Conservation (phyloP, 2,113 vertebrate species). For the Clarias macrocephalus region DNA sequence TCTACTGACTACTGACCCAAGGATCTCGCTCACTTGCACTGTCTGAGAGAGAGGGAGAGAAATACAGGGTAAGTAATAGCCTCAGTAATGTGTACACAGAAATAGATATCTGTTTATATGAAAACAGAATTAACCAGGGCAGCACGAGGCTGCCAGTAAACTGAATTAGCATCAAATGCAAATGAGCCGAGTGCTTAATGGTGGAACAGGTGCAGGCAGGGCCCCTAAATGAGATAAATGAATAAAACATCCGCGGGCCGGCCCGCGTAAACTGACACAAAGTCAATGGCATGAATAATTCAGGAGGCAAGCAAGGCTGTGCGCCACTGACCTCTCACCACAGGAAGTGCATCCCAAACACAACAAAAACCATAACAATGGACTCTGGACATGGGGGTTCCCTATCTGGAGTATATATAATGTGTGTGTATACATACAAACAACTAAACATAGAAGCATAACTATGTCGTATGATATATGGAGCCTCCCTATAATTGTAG, state of each 20-base stretch:
- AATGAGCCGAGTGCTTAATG: slow-evolving; percentile 94
- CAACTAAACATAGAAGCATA: slow-evolving; percentile 21
- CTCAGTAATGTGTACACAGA: slow-evolving; percentile 20
- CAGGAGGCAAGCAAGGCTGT: slow-evolving; percentile 83
- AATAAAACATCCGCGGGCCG: slow-evolving; percentile 92
- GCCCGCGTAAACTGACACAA: slow-evolving; percentile 81
- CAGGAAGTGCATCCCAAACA: slow-evolving; percentile 70
- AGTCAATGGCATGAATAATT: slow-evolving; percentile 99
- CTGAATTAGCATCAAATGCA: slow-evolving; percentile 97
- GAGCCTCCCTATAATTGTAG: slow-evolving; percentile 9
- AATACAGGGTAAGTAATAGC: slow-evolving; percentile 2
- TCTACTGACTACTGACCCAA: background rate
- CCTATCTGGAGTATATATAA: slow-evolving; percentile 32
- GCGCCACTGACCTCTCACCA: slow-evolving; percentile 83
- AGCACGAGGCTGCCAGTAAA: slow-evolving; percentile 74
- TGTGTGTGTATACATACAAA: background rate
- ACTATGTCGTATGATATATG: slow-evolving; percentile 17
- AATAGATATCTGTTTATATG: slow-evolving; percentile 50
- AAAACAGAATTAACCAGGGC: slow-evolving; percentile 47
- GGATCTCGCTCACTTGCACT: background rate
- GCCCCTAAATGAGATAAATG: slow-evolving; percentile 99
- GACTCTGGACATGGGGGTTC: slow-evolving; percentile 46
- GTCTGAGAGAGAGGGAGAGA: background rate
- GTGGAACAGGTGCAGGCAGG: slow-evolving; percentile 94
- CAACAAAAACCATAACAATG: slow-evolving; percentile 56